Evolutionary conservation across 30 jellyfish, hydroid and myxozoan genomes (phyloP).

Genomic region (Turritopsis dohrnii): DNA sequence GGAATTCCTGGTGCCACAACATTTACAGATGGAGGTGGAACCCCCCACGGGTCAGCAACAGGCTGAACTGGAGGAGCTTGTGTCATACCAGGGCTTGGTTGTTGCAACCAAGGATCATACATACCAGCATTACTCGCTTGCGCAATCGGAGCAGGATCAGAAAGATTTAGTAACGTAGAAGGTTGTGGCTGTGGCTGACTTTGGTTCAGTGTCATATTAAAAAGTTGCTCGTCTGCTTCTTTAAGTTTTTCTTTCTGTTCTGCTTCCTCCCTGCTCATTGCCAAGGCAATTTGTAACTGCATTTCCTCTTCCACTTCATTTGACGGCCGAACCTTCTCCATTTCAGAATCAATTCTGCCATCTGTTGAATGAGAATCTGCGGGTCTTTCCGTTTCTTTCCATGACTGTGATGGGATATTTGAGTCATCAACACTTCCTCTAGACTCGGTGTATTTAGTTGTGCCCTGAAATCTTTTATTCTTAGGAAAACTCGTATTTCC

Average conservation of each 20-base stretch:
- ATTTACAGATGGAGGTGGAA: slow-evolving; percentile 19
- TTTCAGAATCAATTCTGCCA: slow-evolving; percentile 77
- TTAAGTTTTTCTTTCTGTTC: slow-evolving; percentile 51
- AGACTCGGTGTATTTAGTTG: slow-evolving; percentile 27
- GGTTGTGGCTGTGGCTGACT: slow-evolving; percentile 43
- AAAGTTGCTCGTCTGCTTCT: slow-evolving; percentile 59
- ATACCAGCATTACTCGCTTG: neutral
- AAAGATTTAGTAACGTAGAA: slow-evolving; percentile 68
- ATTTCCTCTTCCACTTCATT: slow-evolving; percentile 95
- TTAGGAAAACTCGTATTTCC: slow-evolving; percentile 84
- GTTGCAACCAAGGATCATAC: slow-evolving; percentile 68
- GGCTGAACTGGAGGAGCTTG: slow-evolving; percentile 9
- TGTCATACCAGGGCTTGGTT: neutral
- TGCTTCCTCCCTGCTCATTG: slow-evolving; percentile 97
- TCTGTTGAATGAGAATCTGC: slow-evolving; percentile 80
- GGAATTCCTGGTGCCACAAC: neutral
- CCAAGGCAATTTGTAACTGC: slow-evolving; percentile 96
- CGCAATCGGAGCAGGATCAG: slow-evolving; percentile 62
- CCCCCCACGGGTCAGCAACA: slow-evolving; percentile 51
- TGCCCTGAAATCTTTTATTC: slow-evolving; percentile 52
- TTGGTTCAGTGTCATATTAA: slow-evolving; percentile 35
- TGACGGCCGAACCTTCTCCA: slow-evolving; percentile 95
- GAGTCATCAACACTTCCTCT: slow-evolving; percentile 76
- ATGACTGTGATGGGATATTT: slow-evolving; percentile 63
- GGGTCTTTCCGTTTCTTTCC: slow-evolving; percentile 39